A percentile compares a stretch with the other conserved stretches of the same genome.
Evolutionary conservation across 2,113 vertebrate species (phyloP).

Genomic region (Oceanites oceanicus): DNA sequence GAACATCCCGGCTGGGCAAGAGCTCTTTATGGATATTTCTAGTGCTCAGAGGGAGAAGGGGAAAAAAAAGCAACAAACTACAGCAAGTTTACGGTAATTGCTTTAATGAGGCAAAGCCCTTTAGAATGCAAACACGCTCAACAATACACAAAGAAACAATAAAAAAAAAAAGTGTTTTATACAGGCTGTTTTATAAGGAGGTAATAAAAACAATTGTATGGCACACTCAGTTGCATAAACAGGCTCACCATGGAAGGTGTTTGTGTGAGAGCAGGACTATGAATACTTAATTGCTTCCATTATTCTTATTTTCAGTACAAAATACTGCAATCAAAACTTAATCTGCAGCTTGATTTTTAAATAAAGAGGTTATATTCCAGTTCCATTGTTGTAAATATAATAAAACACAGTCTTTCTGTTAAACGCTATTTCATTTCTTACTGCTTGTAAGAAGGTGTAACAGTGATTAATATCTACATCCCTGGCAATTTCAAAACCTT

Average conservation of each 20-base stretch:
- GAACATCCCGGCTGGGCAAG: conserved; percentile 45
- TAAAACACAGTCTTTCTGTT: conserved; percentile 14
- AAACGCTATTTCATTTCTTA: not conserved
- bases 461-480: not conserved
- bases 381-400: conserved; percentile 47
- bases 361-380: conserved; percentile 19
- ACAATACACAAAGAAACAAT: conserved; percentile 77
- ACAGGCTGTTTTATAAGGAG: conserved; percentile 65
- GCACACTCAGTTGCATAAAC: conserved; percentile 57
- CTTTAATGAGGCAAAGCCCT: conserved; percentile 73
- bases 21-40: conserved; percentile 62
- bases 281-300: conserved; percentile 65
- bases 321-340: conserved; percentile 56
- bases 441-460: not conserved
- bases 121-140: conserved; percentile 51
- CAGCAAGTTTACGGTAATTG: conserved; percentile 66
- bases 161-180: conserved; percentile 70
- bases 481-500: not conserved
- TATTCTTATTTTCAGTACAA: conserved; percentile 55
- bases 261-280: conserved; percentile 42
- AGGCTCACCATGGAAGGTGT: conserved; percentile 64
- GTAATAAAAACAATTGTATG: conserved; percentile 55
- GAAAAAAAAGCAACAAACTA: conserved; percentile 53
- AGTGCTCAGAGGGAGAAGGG: conserved; percentile 43
- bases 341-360: conserved; percentile 48